Conservation (phyloP, 2,113 vertebrate species). For the Leuciscus idus region DNA sequence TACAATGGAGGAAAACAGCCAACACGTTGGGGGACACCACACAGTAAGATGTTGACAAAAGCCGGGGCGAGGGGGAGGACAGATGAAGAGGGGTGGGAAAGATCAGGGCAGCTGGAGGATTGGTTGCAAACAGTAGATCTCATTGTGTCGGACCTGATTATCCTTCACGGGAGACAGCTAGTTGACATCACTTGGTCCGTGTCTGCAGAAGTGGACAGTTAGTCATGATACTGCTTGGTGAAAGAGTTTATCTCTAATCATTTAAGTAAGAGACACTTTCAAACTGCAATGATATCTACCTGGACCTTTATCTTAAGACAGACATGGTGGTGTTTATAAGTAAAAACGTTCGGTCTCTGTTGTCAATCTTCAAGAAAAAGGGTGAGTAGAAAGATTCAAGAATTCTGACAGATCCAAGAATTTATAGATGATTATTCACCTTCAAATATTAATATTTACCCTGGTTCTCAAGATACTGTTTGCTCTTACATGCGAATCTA, state of each 20-base stretch:
- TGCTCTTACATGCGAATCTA: not conserved
- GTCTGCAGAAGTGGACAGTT: not conserved
- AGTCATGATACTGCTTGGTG: not conserved
- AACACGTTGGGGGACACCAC: slow-evolving; percentile 60
- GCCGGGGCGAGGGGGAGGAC: slow-evolving; percentile 47
- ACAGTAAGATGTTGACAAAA: slow-evolving; percentile 60
- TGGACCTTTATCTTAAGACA: slow-evolving; percentile 39
- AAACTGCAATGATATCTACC: not conserved
- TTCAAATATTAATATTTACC: not conserved
- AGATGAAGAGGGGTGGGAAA: slow-evolving; percentile 33
- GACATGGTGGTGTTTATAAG: slow-evolving; percentile 90
- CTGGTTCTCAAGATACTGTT: not conserved
- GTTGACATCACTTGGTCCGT: slow-evolving; percentile 34
- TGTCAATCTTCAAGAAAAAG: slow-evolving; percentile 92
- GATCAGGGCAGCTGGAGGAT: slow-evolving; percentile 69
- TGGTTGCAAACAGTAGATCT: slow-evolving; percentile 66
- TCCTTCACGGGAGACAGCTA: slow-evolving; percentile 49
- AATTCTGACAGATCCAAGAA: not conserved
- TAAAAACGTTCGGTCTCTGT: slow-evolving; percentile 82
- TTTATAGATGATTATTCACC: not conserved
- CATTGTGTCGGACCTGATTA: slow-evolving; percentile 64
- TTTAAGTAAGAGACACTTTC: slow-evolving; percentile 19
- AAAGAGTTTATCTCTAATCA: slow-evolving; percentile 15
- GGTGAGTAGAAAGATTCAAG: slow-evolving; percentile 77
- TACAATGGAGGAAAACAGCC: slow-evolving; percentile 52